Base-by-base conservation (phyloP, 2,888 invertebrate species). In the Helleia helle region DNA sequence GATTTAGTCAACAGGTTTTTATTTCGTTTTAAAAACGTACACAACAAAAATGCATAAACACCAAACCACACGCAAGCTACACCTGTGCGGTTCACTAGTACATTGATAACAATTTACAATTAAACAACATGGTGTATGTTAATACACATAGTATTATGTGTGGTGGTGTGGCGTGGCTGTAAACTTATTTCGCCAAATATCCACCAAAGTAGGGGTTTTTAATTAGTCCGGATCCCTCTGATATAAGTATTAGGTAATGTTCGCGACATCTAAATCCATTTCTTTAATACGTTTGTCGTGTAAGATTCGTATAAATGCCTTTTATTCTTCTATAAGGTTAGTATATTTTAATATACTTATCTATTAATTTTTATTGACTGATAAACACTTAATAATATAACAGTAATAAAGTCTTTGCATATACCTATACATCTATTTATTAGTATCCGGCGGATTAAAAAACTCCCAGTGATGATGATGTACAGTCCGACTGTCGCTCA, bases 391-490 rank as follows among this genome's bases (percentile, higher is more conserved):
- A 22, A 26, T 11, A 34, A 34, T 22, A 34, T 34, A 34, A 34
- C 12, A 34, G 12, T 1, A 22, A 34, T 34, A 22, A 18, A 34
- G 34, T 34, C 34, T 34, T 34, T 34, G 12, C n/a, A n/a, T n/a
- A 34, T 22, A 22, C 18, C 22, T 22, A 34, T n/a, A 15, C 11
- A 34, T 12, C 12, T 39, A 39, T 25, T 71, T 58, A 80, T 41
- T 73, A 73, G 37, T 87, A 46, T 89, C 89, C 5, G 94, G 94
- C 7, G 94, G 94, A 77, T 94, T 94, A 57, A 94, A 93, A 69
- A 91, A 94, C 67, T 94, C 94, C 94, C 94, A 94, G 56, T 94
- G 94, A 65, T 93, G 92, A 55, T 92, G 90, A 65, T 94, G 93
- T 50, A 93, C 88, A 37, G 90, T 90, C 41, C 90, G 88, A 47